phyloP scores from a whole-genome alignment of 2,797 vertebrate species.

The Poecilia velifera region DNA sequence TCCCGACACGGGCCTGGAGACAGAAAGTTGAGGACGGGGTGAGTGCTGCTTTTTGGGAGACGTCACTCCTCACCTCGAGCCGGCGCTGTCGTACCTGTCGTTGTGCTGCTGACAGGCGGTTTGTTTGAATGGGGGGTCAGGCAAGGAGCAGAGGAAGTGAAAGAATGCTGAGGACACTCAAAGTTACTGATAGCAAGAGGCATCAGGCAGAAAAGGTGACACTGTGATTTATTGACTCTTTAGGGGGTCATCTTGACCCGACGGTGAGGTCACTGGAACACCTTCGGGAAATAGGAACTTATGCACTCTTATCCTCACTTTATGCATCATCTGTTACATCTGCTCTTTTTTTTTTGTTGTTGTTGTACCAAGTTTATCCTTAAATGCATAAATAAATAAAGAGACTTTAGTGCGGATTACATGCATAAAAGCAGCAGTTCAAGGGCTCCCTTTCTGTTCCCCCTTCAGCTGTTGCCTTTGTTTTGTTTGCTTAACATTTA shows the following conservation, averaged over 20 bases:
- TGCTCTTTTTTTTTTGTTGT: slow-evolving; percentile 2
- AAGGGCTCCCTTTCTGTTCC: slow-evolving; percentile 27
- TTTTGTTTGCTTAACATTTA: slow-evolving; percentile 79
- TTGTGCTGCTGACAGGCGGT: slow-evolving; percentile 84
- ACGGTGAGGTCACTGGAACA: slow-evolving; percentile 72
- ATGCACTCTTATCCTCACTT: slow-evolving; percentile 46
- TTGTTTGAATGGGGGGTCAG: slow-evolving; percentile 83
- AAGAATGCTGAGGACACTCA: slow-evolving; percentile 82
- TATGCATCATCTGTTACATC: background rate
- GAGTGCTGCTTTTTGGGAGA: slow-evolving; percentile 74
- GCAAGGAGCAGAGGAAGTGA: slow-evolving; percentile 79
- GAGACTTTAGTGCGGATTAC: slow-evolving; percentile 8
- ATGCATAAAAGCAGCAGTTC: slow-evolving; percentile 30
- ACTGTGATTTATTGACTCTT: slow-evolving; percentile 82
- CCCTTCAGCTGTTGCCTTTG: slow-evolving; percentile 74
- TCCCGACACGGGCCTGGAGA: slow-evolving; percentile 49
- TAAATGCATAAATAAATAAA: slow-evolving; percentile 1
- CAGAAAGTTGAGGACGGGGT: slow-evolving; percentile 57
- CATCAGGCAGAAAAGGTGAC: slow-evolving; percentile 76
- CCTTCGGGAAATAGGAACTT: slow-evolving; percentile 56
- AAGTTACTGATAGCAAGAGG: slow-evolving; percentile 79
- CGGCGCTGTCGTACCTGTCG: slow-evolving; percentile 81
- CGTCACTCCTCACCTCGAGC: slow-evolving; percentile 77
- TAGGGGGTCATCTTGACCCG: slow-evolving; percentile 77
- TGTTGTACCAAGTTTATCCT: background rate